Evolutionary conservation across 2,113 vertebrate genomes (phyloP).

Genomic region (Diglossa brunneiventris): DNA sequence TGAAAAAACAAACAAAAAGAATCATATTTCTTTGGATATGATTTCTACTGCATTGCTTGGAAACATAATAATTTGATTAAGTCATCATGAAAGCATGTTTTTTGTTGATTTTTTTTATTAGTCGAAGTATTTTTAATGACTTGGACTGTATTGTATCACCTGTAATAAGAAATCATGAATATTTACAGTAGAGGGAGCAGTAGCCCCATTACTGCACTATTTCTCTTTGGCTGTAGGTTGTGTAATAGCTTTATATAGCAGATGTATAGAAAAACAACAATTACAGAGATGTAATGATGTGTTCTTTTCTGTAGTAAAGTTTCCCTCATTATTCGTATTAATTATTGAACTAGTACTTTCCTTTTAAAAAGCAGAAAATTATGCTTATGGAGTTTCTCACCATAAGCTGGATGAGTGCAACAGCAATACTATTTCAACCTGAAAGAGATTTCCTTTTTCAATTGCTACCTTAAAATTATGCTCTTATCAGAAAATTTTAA

Average conservation of each 20-base stretch:
- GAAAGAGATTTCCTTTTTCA: neutral
- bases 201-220: slow-evolving; percentile 42
- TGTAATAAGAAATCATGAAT: neutral
- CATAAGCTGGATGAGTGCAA: neutral
- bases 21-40: neutral
- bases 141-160: neutral
- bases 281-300: slow-evolving; percentile 4
- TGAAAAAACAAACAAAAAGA: neutral
- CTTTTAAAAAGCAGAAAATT: slow-evolving; percentile 2
- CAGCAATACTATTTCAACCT: neutral
- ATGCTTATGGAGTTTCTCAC: neutral
- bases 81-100: neutral
- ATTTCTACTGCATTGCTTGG: neutral
- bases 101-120: neutral
- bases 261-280: slow-evolving; percentile 12
- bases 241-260: neutral
- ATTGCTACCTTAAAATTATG: neutral
- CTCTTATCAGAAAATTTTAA: neutral
- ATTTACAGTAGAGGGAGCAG: slow-evolving; percentile 79
- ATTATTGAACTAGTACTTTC: neutral
- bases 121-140: neutral
- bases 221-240: neutral
- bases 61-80: neutral
- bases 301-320: slow-evolving; percentile 15
- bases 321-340: neutral